These are phyloP conservation scores for Labroides dimidiatus DNA, from an alignment of 2,797 vertebrate species.

Conservation along the genomic window DNA sequence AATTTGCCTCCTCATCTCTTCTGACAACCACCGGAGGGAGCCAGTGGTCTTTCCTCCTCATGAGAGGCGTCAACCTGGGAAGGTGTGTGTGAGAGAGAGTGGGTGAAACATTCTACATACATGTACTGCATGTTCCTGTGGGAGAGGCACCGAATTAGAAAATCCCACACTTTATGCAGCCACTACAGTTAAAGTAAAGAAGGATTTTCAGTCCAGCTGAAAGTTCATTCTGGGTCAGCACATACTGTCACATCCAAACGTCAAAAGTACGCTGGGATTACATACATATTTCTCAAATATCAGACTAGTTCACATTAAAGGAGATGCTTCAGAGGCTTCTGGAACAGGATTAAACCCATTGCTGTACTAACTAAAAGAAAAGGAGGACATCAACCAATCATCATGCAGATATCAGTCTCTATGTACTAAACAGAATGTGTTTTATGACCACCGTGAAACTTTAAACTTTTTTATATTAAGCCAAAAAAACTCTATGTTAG, in stretches of 20 bases:
- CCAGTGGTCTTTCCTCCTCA: constrained; percentile 49
- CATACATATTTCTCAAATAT: not conserved
- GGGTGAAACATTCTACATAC: not conserved
- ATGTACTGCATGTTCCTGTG: not conserved
- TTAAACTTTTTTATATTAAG: too few species aligned
- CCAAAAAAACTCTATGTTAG: too few species aligned
- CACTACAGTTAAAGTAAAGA: not conserved
- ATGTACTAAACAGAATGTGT: too few species aligned
- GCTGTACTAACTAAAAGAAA: too few species aligned
- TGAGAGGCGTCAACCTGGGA: not conserved
- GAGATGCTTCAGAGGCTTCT: too few species aligned
- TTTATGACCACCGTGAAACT: too few species aligned
- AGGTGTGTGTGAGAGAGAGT: constrained; percentile 5
- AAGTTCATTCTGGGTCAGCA: constrained; percentile 22
- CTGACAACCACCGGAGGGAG: constrained; percentile 69
- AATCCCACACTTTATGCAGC: constrained; percentile 42
- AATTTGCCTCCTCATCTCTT: not conserved
- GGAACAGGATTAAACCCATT: too few species aligned
- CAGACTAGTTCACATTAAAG: not conserved
- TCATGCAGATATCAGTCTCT: too few species aligned
- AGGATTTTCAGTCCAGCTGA: constrained; percentile 7
- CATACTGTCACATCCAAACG: not conserved
- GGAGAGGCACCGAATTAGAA: constrained; percentile 25
- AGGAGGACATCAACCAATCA: too few species aligned
- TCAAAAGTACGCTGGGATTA: not conserved